These are phyloP conservation scores for Sardina pilchardus DNA, from an alignment of 2,113 vertebrate genomes.

Conservation along the genomic window DNA sequence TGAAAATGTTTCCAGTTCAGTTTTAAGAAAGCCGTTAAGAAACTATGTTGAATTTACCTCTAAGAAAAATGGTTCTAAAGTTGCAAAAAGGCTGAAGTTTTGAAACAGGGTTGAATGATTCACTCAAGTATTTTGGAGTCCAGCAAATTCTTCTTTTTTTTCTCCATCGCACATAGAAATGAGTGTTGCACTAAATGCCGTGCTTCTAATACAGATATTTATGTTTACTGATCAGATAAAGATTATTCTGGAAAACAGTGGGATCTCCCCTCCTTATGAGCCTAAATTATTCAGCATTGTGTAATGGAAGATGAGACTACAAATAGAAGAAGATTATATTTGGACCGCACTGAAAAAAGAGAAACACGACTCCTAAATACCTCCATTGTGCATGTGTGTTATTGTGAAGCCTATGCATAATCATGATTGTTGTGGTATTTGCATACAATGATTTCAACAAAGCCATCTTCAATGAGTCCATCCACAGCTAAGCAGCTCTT, in stretches of 20 bases:
- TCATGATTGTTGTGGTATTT: not conserved
- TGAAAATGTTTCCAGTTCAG: no score
- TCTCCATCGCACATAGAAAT: not conserved
- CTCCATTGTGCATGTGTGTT: not conserved
- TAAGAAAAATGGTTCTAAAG: no score
- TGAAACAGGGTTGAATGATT: no score
- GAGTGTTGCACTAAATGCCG: not conserved
- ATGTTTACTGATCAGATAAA: not conserved
- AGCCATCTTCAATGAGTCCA: not conserved
- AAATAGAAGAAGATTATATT: not conserved
- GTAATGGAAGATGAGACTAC: not conserved
- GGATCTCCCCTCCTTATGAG: not conserved
- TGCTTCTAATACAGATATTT: no score
- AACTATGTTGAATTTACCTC: no score
- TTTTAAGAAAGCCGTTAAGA: no score
- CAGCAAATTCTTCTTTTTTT: not conserved
- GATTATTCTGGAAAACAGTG: slow-evolving; percentile 2
- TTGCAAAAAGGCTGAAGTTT: no score
- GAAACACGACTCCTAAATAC: not conserved
- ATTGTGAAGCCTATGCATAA: not conserved
- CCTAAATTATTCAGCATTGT: not conserved
- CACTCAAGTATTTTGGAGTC: no score
- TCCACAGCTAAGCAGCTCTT: not conserved
- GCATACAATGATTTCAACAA: not conserved
- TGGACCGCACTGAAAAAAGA: not conserved